Percentiles rank a stretch among this genome's conserved stretches.
Evolutionary conservation across 2,888 invertebrate genomes (phyloP).

Genomic region (Vannuccia rotundouncinata): DNA sequence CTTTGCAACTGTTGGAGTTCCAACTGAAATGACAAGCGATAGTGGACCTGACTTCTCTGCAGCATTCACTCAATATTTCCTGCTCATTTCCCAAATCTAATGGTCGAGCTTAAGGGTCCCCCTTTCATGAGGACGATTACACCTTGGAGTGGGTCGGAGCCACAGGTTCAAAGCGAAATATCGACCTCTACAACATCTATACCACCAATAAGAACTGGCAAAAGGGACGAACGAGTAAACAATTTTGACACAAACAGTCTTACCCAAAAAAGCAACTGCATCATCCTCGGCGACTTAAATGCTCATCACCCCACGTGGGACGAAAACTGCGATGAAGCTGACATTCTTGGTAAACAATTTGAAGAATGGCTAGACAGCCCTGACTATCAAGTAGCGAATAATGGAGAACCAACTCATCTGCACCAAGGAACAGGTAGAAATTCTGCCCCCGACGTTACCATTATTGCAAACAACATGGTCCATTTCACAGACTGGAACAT

Average conservation of each 20-base stretch:
- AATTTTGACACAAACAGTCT: background rate
- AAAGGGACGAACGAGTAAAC: background rate
- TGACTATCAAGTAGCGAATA: background rate
- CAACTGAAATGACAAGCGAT: slow-evolving; percentile 42
- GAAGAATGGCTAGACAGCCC: background rate
- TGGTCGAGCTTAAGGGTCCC: background rate
- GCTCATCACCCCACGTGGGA: slow-evolving; percentile 6
- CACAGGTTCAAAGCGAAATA: background rate
- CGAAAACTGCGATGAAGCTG: slow-evolving; percentile 9
- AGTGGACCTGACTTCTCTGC: slow-evolving; percentile 42
- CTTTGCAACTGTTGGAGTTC: slow-evolving; percentile 43
- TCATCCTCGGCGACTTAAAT: background rate
- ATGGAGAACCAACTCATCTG: slow-evolving; percentile 8
- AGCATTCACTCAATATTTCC: slow-evolving; percentile 40
- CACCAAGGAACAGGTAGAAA: background rate
- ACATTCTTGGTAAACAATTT: background rate
- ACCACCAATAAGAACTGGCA: slow-evolving; percentile 3
- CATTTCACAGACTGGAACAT: background rate
- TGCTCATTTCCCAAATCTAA: slow-evolving; percentile 34
- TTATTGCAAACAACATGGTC: background rate
- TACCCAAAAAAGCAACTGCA: background rate
- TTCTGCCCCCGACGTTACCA: background rate
- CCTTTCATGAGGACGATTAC: background rate
- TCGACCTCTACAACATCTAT: slow-evolving; percentile 22
- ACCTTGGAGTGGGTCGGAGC: background rate